These are phyloP conservation scores for Candidula unifasciata DNA, from an alignment of 2,888 invertebrate species.

Conservation along the genomic window DNA sequence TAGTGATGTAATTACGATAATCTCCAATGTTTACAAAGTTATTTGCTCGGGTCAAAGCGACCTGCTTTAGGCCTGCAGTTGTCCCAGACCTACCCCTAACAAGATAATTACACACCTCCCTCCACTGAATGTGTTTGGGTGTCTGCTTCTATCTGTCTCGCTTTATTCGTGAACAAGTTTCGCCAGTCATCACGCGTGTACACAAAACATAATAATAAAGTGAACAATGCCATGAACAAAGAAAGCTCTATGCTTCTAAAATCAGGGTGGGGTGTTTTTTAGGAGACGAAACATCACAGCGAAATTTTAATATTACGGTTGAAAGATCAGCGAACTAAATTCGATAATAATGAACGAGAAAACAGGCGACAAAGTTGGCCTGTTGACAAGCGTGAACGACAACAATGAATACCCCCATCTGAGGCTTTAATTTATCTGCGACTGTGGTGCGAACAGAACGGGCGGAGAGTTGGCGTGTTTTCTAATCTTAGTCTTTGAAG, in stretches of 20 bases:
- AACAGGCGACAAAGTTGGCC: constrained; percentile 9
- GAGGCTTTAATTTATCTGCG: background rate
- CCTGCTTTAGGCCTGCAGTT: too few species aligned
- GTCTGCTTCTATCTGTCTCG: too few species aligned
- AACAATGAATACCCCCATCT: constrained; percentile 30
- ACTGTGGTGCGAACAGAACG: background rate
- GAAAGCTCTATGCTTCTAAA: background rate
- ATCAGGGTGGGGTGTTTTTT: background rate
- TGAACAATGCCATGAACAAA: background rate
- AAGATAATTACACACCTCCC: too few species aligned
- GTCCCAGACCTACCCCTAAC: too few species aligned
- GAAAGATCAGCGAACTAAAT: constrained; percentile 15
- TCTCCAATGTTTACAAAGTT: too few species aligned
- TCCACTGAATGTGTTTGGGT: too few species aligned
- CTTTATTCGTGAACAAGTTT: too few species aligned
- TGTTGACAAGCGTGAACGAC: constrained; percentile 24
- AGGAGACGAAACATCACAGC: background rate
- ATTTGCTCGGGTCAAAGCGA: too few species aligned
- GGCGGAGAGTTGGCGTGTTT: background rate
- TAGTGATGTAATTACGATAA: too few species aligned
- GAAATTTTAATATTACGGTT: constrained; percentile 43
- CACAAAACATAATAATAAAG: background rate
- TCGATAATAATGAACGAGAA: constrained; percentile 16
- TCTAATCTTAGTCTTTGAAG: background rate
- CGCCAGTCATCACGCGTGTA: too few species aligned